Conservation (phyloP, 53 echinoderm and acorn worm genomes). For the Arbacia lixula region DNA sequence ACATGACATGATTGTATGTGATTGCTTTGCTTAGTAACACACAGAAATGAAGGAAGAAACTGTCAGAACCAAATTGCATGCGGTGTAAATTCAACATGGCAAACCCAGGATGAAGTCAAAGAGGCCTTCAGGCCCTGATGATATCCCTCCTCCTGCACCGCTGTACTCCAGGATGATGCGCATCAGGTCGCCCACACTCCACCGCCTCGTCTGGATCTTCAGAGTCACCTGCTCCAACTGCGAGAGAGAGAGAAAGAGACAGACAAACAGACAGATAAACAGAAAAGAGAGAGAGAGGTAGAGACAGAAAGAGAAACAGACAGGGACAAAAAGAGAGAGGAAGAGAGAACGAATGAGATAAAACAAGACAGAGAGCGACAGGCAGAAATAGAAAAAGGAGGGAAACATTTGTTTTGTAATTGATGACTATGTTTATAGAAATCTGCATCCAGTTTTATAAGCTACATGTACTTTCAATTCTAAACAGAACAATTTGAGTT, state of each 20-base stretch:
- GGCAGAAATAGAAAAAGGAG: too few relatives aligned
- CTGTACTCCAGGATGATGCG: slow-evolving; percentile 53
- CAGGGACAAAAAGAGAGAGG: too few relatives aligned
- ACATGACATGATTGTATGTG: background rate
- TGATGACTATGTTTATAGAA: too few relatives aligned
- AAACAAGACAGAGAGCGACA: too few relatives aligned
- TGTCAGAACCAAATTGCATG: slow-evolving; percentile 4
- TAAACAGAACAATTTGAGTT: too few relatives aligned
- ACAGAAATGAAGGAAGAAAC: background rate
- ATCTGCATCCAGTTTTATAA: too few relatives aligned
- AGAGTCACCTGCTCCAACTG: slow-evolving; percentile 59
- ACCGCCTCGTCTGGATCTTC: slow-evolving; percentile 58
- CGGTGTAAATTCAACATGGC: slow-evolving; percentile 27
- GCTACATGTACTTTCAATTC: too few relatives aligned
- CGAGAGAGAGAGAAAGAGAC: background rate
- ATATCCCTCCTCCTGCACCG: slow-evolving; percentile 1
- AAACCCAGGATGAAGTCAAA: slow-evolving; percentile 56
- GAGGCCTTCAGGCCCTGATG: slow-evolving; percentile 13
- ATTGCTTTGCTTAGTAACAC: slow-evolving; percentile 18
- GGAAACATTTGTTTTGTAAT: too few relatives aligned
- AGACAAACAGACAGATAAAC: background rate
- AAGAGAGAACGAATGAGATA: too few relatives aligned
- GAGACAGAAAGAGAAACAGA: too few relatives aligned
- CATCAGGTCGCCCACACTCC: slow-evolving; percentile 62
- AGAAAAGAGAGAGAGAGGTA: too few relatives aligned